Evolutionary conservation across 2,797 vertebrate species (phyloP), one percentile per base, ranked within the genome.

Genomic region (Sebastolobus altivelis): DNA sequence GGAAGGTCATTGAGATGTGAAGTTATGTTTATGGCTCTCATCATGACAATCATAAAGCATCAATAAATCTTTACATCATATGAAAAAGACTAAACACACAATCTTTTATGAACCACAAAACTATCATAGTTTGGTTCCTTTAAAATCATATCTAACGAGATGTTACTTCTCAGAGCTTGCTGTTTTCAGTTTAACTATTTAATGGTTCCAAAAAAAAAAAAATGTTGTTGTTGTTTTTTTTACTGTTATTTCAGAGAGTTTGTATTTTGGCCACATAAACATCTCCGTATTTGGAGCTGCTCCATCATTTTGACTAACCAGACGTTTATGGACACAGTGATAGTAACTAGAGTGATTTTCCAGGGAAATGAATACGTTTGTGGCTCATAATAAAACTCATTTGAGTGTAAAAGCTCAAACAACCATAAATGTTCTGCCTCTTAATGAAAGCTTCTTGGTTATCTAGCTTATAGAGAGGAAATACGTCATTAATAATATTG

Each of bases 301-400:
- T n/a, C 12, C 43, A 46, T 81, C 6, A 29, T 75, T 67, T 38
- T 2, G 72, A 27, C 7, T 6, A 68, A 60, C 1, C 77, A 56
- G 12, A 35, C 8, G 38, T 75, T 74, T 90, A 60, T 88, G 71
- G 70, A 86, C 77, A 87, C 65, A 86, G 25, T 66, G 70, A 89
- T 85, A 80, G 65, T 77, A 83, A 81, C 84, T 75, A 54, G 11
- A 82, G 80, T 65, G 75, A 84, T 83, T 72, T 75, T 74, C 72
- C 31, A 22, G 18, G 22, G 7, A 63, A 67, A 66, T 56, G 7
- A 68, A 33, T 27, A 22, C 5, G 72, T 80, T 54, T 66, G 12
- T 68, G 43, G 10, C 35, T 58, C 33, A 69, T 37, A 54, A 68
- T 84, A 85, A 85, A 83, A 78, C 5, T 67, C 40, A 73, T 22